Evolutionary conservation across 2,113 vertebrate species (phyloP).

Genomic region (Nyctereutes procyonoides): DNA sequence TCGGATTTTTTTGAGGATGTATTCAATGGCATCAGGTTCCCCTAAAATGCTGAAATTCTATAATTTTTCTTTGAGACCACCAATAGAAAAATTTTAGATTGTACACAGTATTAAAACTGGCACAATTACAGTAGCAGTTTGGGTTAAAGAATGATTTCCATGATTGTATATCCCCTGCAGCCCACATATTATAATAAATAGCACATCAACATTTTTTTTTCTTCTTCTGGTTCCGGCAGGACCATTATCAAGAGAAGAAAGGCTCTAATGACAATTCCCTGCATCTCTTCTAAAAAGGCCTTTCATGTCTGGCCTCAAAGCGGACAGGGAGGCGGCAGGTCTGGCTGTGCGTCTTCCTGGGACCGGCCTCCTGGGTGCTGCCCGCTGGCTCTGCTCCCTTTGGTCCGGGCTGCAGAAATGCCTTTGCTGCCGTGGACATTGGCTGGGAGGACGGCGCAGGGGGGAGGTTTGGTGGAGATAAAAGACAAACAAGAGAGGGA

Average conservation of each 20-base stretch:
- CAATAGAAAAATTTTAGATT: slow-evolving; percentile 54
- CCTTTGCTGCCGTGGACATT: neutral
- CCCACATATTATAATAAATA: slow-evolving; percentile 66
- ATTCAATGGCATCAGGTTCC: slow-evolving; percentile 34
- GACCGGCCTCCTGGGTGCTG: neutral
- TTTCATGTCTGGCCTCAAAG: slow-evolving; percentile 78
- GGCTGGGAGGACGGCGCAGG: neutral
- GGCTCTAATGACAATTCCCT: slow-evolving; percentile 65
- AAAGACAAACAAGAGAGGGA: slow-evolving; percentile 72
- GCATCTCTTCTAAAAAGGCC: slow-evolving; percentile 58
- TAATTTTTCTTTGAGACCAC: slow-evolving; percentile 48
- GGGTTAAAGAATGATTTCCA: slow-evolving; percentile 71
- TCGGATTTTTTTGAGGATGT: neutral
- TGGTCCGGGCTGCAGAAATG: neutral
- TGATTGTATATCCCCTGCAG: slow-evolving; percentile 69
- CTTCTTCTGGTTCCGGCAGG: slow-evolving; percentile 47
- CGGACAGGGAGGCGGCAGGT: neutral
- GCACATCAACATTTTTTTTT: slow-evolving; percentile 56
- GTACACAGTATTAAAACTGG: slow-evolving; percentile 44
- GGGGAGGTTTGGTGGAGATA: slow-evolving; percentile 76
- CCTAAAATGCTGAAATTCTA: neutral
- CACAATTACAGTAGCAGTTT: slow-evolving; percentile 50
- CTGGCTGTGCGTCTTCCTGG: neutral
- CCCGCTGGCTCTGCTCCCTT: neutral
- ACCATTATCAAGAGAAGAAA: slow-evolving; percentile 71